Base-by-base conservation (phyloP, 2,797 vertebrate genomes). In the Leuciscus waleckii region DNA sequence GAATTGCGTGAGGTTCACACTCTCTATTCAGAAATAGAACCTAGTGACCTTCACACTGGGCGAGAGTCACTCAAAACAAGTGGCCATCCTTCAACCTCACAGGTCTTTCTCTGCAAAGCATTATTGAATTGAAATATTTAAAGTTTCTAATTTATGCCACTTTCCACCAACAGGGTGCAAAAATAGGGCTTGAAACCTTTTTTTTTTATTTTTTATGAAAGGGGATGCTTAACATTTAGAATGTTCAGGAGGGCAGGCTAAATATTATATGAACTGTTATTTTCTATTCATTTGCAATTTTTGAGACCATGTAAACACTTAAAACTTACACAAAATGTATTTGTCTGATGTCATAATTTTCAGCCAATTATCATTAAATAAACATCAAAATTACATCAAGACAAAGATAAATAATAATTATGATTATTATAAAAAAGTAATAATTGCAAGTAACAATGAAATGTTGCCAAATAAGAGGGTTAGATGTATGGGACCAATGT, bases 1-100 rank as follows among this genome's bases (percentile, higher is more conserved):
- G 93, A 97, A 97, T 97, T 93, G 95, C 92, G 93, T 90, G 92
- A 94, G 95, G 90, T 92, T 88, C 76, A 93, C 90, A 90, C 93
- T 93, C 92, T 91, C 91, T 92, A 91, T 93, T 90, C 88, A 87
- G 82, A 92, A 89, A 92, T 92, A 91, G 93, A 74, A 90, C 92
- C 90, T 89, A 71, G 70, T 83, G 91, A 92, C 86, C 90, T 91
- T 92, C 71, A 85, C 41, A 91, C 89, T 89, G 81, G 86, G 79
- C 90, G 83, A 85, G 82, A 43, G 0, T 79, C 81, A 87, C 78
- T 89, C 79, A 73, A 86, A 75, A 85, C 84, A 90, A 86, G 88
- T 89, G 61, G 21, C 69, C 54, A 23, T 73, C 80, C 79, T 69
- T 85, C 83, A 71, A 21, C 51, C 39, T 46, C 23, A 68, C 73